Conservation (phyloP, 2,113 vertebrate genomes). For the Corythoichthys haematopterus region DNA sequence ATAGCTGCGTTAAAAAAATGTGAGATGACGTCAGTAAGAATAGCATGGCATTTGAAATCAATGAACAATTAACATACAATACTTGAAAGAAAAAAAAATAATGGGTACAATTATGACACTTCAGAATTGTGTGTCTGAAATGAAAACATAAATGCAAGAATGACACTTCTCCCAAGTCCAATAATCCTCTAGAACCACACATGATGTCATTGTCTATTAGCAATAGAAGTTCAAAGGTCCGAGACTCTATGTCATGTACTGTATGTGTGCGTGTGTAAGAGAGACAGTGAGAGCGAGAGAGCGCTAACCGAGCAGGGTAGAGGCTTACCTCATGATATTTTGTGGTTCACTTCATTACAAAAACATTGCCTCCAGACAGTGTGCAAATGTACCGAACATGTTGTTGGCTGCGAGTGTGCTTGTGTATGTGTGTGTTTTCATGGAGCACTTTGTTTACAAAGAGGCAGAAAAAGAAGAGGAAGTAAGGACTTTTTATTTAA, state of each 20-base stretch:
- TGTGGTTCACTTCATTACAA: constrained; percentile 33
- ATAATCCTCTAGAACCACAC: constrained; percentile 53
- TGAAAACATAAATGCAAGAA: constrained; percentile 49
- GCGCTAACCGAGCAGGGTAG: constrained; percentile 1
- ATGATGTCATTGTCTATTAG: constrained; percentile 51
- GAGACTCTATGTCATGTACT: constrained; percentile 1
- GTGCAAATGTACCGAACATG: constrained; percentile 19
- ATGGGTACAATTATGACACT: too few relatives aligned
- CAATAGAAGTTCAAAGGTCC: constrained; percentile 37
- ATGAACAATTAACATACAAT: neutral
- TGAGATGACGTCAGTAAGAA: constrained; percentile 3
- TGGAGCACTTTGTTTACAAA: constrained; percentile 29
- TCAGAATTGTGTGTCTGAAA: constrained; percentile 22
- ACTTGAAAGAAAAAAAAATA: neutral
- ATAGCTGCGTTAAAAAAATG: neutral
- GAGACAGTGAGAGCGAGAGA: constrained; percentile 1
- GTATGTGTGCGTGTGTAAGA: constrained; percentile 19
- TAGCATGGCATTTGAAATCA: too few relatives aligned
- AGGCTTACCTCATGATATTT: constrained; percentile 16
- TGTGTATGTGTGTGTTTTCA: constrained; percentile 23
- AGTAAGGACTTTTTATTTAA: neutral
- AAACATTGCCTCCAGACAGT: constrained; percentile 26
- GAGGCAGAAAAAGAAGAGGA: constrained; percentile 4
- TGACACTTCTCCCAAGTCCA: constrained; percentile 51
- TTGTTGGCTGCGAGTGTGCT: constrained; percentile 11